Percentiles rank a stretch among this genome's conserved stretches.
Conservation (phyloP, 2,888 invertebrate genomes). For the Tenodera sinensis region DNA sequence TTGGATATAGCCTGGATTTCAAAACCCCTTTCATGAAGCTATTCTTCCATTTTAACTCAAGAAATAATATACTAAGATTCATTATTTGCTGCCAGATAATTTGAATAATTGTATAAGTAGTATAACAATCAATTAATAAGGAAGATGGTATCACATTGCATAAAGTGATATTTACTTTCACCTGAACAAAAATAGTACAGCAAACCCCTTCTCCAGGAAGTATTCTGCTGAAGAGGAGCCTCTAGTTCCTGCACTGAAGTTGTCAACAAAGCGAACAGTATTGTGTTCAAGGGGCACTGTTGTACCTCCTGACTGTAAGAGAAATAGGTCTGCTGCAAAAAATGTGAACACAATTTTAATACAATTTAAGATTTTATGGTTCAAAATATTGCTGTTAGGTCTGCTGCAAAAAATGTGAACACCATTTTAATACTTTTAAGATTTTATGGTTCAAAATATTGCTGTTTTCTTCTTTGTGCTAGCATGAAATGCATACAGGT, state of each 20-base stretch:
- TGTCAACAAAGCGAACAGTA: slow-evolving; percentile 96
- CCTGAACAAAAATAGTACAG: slow-evolving; percentile 90
- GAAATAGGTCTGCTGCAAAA: background rate
- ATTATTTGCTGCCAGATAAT: background rate
- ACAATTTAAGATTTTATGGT: too few relatives aligned
- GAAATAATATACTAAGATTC: too few relatives aligned
- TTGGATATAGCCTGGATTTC: too few relatives aligned
- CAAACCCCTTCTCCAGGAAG: slow-evolving; percentile 82
- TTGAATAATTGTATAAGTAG: slow-evolving; percentile 53
- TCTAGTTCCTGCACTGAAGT: slow-evolving; percentile 95
- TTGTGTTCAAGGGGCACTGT: slow-evolving; percentile 95
- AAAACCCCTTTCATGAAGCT: too few relatives aligned
- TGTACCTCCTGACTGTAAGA: slow-evolving; percentile 86
- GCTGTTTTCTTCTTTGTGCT: too few relatives aligned
- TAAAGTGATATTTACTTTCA: slow-evolving; percentile 32
- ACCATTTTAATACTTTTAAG: too few relatives aligned
- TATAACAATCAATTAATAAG: slow-evolving; percentile 50
- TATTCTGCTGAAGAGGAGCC: slow-evolving; percentile 95
- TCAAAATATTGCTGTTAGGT: too few relatives aligned
- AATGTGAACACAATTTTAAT: background rate
- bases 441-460: too few relatives aligned
- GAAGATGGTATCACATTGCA: background rate
- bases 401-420: too few relatives aligned
- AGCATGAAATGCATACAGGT: too few relatives aligned
- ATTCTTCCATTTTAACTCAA: too few relatives aligned